Base-by-base conservation (phyloP, 2,888 invertebrate genomes). In the Drosophila suboccidentalis region DNA sequence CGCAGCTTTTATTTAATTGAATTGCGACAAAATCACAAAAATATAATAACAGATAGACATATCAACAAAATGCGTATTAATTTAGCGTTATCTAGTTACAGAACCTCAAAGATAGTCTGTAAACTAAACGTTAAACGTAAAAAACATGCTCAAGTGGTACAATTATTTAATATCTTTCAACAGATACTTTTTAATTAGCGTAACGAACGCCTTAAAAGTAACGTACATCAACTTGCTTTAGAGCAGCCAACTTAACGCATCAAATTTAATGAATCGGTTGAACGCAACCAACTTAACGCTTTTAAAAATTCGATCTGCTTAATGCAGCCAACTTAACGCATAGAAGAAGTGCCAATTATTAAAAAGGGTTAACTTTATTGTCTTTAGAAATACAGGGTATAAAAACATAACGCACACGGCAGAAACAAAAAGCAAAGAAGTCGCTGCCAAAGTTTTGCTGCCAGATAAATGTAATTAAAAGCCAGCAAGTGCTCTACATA, bases 381-480 rank as follows among this genome's bases (percentile, higher is more conserved):
- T 10, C 3, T 11, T 5, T 11, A 3, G n/a, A 15, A 19, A 22
- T 38, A 44, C 66, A 65, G 78, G 47, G 71, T 63, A 75, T 60
- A n/a, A 59, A 62, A 66, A 57, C 65, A 75, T 63, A 75, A 70
- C 54, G 57, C 64, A 71, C 71, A 74, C 61, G 74, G 64, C 58
- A 49, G 43, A 15, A 43, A 58, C 46, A 65, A 43, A 38, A 49
- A 60, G 53, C 65, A 47, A 64, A 66, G 64, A 74, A 71, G 66
- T 68, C 55, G 63, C 60, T 58, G 71, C 69, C 67, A 84, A 84
- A 86, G 66, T 84, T 84, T 80, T 68, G 59, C 69, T 65, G 54
- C 70, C 71, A 87, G 77, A 87, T 87, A 87, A 87, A 84, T 87
- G 87, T 84, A 84, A 84, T 87, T 84, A 84, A 84, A 84, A 82